Conservation (phyloP, 2,888 invertebrate species). For the Rotaria magnacalcarata region DNA sequence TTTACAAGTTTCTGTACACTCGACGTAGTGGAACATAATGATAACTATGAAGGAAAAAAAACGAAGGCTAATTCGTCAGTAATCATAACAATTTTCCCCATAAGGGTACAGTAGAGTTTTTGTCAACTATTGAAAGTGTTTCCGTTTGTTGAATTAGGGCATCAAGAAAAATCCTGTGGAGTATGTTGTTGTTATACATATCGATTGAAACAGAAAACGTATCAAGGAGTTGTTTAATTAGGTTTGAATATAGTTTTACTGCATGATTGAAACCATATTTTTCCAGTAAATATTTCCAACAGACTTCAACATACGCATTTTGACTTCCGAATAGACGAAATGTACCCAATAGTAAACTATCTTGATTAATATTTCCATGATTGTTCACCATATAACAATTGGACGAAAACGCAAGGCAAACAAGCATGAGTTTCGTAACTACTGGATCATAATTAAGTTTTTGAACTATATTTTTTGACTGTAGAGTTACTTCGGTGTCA, state of each 20-base stretch:
- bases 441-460: not conserved
- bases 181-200: not conserved
- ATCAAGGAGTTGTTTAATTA: not conserved
- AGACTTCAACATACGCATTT: not conserved
- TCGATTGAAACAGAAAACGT: not conserved
- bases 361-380: not conserved
- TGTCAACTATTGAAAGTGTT: not conserved
- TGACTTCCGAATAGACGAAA: constrained; percentile 4
- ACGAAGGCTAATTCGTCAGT: too few relatives aligned
- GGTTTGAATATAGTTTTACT: not conserved
- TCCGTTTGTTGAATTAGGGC: not conserved
- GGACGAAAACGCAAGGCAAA: not conserved
- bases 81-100: not conserved
- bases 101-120: not conserved
- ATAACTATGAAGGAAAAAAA: too few relatives aligned
- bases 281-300: not conserved
- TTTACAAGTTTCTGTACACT: too few relatives aligned
- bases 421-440: not conserved
- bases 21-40: too few relatives aligned
- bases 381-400: not conserved
- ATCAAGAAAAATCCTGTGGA: not conserved
- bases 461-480: not conserved
- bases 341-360: not conserved
- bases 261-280: not conserved
- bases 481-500: not conserved